Conservation (phyloP, 2,797 vertebrate species). For the Erpetoichthys calabaricus region DNA sequence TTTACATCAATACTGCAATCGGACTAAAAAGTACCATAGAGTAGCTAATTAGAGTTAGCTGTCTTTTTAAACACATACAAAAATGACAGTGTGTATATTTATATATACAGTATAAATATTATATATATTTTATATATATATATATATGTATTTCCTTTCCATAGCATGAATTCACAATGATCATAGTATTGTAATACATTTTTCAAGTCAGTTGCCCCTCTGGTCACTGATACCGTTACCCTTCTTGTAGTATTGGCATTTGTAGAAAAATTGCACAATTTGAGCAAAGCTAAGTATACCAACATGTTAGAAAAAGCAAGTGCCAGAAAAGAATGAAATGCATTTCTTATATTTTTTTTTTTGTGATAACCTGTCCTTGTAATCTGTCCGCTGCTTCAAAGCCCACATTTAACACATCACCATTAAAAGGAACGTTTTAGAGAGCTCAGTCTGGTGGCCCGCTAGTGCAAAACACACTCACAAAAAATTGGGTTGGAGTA, state of each 20-base stretch:
- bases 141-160: constrained; percentile 63
- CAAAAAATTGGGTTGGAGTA: too few relatives aligned
- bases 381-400: too few relatives aligned
- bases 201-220: constrained; percentile 79
- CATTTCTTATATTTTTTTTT: too few relatives aligned
- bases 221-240: constrained; percentile 50
- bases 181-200: constrained; percentile 82
- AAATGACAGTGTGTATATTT: constrained; percentile 62
- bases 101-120: too few relatives aligned
- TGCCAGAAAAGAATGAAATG: constrained; percentile 50
- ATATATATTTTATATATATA: constrained; percentile 70
- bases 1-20: constrained; percentile 81
- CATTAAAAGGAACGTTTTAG: too few relatives aligned
- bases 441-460: too few relatives aligned
- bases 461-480: too few relatives aligned
- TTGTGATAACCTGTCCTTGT: too few relatives aligned
- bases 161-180: constrained; percentile 96
- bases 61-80: constrained; percentile 90
- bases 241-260: constrained; percentile 52
- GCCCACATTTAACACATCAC: too few relatives aligned
- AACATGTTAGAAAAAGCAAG: constrained; percentile 66
- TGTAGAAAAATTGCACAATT: constrained; percentile 87
- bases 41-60: constrained; percentile 63
- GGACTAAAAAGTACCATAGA: constrained; percentile 70
- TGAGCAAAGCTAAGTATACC: constrained; percentile 81